Evolutionary conservation across 2,797 vertebrate species (phyloP).

Genomic region (Enteromius paludinosus): DNA sequence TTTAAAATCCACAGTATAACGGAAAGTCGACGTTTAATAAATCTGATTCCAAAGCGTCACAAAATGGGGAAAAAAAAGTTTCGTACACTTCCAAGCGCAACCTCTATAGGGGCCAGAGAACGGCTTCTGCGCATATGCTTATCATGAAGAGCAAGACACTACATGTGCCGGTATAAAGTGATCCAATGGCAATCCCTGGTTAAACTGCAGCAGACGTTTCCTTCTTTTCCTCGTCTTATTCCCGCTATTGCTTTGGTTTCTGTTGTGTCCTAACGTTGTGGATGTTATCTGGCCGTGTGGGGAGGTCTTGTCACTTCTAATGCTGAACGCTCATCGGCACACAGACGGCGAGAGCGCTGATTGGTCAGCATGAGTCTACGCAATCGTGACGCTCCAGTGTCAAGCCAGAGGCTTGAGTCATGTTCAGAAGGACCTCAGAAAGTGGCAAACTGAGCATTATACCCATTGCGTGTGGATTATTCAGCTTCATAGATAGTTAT

Average conservation of each 20-base stretch:
- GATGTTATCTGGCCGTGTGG: slow-evolving; percentile 25
- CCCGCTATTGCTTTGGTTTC: slow-evolving; percentile 27
- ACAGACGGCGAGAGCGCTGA: slow-evolving; percentile 21
- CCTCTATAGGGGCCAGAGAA: slow-evolving; percentile 18
- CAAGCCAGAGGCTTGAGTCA: not conserved
- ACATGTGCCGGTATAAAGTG: slow-evolving; percentile 44
- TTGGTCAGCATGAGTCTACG: not conserved
- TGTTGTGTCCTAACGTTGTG: slow-evolving; percentile 31
- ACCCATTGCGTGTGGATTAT: not conserved
- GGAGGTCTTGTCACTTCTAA: slow-evolving; percentile 43
- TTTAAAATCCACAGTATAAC: slow-evolving; percentile 63
- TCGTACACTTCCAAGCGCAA: slow-evolving; percentile 59
- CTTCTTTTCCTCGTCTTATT: slow-evolving; percentile 38
- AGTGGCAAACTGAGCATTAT: not conserved
- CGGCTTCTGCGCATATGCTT: slow-evolving; percentile 28
- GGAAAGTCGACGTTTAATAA: slow-evolving; percentile 39
- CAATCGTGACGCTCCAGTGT: not conserved
- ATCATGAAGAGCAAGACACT: slow-evolving; percentile 20
- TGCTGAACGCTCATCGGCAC: not conserved
- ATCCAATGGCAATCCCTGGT: slow-evolving; percentile 54
- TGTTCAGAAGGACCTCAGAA: not conserved
- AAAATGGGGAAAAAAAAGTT: slow-evolving; percentile 13
- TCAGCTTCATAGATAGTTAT: no score
- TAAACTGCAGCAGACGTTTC: slow-evolving; percentile 19
- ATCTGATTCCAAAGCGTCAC: slow-evolving; percentile 35